Evolutionary conservation across 2,888 invertebrate genomes (phyloP), one percentile per base, ranked within the genome.

Genomic region (Pollenia griseotomentosa): DNA sequence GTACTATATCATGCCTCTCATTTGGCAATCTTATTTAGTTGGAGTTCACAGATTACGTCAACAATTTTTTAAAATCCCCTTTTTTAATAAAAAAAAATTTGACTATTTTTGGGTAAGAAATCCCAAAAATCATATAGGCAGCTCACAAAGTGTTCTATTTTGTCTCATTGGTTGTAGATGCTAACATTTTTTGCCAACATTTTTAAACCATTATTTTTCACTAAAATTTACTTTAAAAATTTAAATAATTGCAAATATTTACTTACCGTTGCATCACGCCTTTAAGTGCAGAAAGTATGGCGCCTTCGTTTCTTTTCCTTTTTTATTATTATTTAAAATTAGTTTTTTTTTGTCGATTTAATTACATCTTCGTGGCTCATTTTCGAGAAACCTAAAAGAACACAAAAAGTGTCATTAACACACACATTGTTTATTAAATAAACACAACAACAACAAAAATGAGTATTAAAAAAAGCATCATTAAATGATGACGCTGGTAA

Each of bases 341-440:
- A n/a, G n/a, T 65, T 63, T 59, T 71, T 75, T 71, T 16, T 51
- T n/a, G 33, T 14, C 42, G 57, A 66, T 84, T 87, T 87, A 87
- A 87, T 87, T 87, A 84, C 81, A 87, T 78, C 63, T 81, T 68
- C 78, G 81, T 82, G 84, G 84, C 84, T 84, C 84, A 87, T 84
- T 87, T 81, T 68, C 33, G 51, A 78, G 68, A 68, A 87, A 87
- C 81, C 84, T 75, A 40, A 70, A 61, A 83, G 61, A 81, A 83
- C 40, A 81, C 71, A 80, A 81, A n/a, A 84, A 87, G 78, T 87
- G 87, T 84, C 87, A 84, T 86, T 83, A 86, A 86, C 86, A 86
- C 80, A 57, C 86, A 83, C 68, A 70, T 63, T 74, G 84, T 80
- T 85, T 85, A 80, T 74, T 74, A 68, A 85, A 82, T 48, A 19